A percentile compares a stretch with the other conserved stretches of the same genome.
These are phyloP conservation scores for Hemibagrus guttatus DNA, from an alignment of 2,797 vertebrate genomes.

Conservation along the genomic window DNA sequence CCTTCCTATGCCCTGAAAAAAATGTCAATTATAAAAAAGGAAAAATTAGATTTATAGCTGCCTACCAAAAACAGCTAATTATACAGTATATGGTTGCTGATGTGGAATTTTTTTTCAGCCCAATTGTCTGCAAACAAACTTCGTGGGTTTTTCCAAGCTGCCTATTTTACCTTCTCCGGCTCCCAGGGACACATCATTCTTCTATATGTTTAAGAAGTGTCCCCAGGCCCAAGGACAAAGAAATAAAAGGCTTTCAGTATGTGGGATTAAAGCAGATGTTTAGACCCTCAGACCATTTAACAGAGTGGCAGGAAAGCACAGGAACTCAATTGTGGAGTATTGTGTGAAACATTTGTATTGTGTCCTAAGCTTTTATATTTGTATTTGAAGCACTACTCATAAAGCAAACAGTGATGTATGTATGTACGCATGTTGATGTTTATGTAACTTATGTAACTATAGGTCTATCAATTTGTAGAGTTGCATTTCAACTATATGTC, in stretches of 20 bases:
- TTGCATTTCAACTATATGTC: neutral
- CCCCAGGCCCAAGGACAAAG: conserved; percentile 1
- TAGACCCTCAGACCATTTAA: conserved; percentile 47
- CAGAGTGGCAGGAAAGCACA: neutral
- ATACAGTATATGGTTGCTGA: conserved; percentile 69
- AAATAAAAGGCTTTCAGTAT: conserved; percentile 57
- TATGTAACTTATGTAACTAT: neutral
- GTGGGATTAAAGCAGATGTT: conserved; percentile 62
- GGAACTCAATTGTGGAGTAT: neutral
- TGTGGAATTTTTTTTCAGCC: conserved; percentile 70
- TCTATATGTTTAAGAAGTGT: conserved; percentile 62
- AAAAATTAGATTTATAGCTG: conserved; percentile 75
- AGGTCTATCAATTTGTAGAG: no score
- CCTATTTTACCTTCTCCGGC: conserved; percentile 72
- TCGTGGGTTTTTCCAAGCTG: conserved; percentile 75
- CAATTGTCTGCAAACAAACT: conserved; percentile 72
- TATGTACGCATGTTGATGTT: neutral
- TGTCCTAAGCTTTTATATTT: neutral
- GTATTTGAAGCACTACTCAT: neutral
- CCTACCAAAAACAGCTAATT: conserved; percentile 76
- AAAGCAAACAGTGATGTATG: neutral
- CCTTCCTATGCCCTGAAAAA: conserved; percentile 55
- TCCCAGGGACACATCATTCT: conserved; percentile 62
- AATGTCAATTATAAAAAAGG: conserved; percentile 68
- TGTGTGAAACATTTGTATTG: neutral